Evolutionary conservation across 2,113 vertebrate species (phyloP).

Genomic region (Hepsetus odoe): DNA sequence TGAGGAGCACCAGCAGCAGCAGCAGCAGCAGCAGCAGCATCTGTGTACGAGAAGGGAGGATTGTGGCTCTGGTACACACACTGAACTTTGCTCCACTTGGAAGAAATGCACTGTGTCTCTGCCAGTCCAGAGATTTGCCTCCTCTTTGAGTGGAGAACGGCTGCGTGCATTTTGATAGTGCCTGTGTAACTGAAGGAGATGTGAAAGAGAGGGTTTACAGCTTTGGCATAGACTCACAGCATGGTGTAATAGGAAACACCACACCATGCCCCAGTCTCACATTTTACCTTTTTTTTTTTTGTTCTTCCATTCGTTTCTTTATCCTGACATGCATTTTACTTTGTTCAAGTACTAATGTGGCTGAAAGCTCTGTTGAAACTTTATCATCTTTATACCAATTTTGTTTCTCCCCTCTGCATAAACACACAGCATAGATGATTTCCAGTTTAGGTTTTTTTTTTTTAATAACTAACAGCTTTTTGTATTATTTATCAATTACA

Average conservation of each 20-base stretch:
- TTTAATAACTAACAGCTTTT: not conserved
- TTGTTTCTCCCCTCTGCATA: not conserved
- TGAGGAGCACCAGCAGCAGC: slow-evolving; percentile 24
- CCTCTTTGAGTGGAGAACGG: slow-evolving; percentile 15
- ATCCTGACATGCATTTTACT: not conserved
- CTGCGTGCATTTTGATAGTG: not conserved
- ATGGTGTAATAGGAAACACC: slow-evolving; percentile 57
- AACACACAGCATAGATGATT: not conserved
- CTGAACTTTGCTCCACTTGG: slow-evolving; percentile 54
- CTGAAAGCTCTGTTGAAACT: slow-evolving; percentile 25
- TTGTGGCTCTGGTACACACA: slow-evolving; percentile 41
- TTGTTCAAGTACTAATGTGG: not conserved
- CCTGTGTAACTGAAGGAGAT: slow-evolving; percentile 27
- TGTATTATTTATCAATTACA: not conserved
- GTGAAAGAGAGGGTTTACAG: slow-evolving; percentile 16
- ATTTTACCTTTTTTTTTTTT: no score
- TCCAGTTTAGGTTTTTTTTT: not conserved
- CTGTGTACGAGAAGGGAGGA: slow-evolving; percentile 49
- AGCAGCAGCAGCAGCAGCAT: slow-evolving; percentile 42
- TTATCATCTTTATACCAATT: not conserved
- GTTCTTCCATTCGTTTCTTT: slow-evolving; percentile 6
- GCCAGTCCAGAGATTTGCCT: slow-evolving; percentile 44
- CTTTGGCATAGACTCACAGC: slow-evolving; percentile 55
- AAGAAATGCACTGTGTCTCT: slow-evolving; percentile 2
- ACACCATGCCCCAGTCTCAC: not conserved